Evolutionary conservation across 2,888 invertebrate genomes (phyloP).

Genomic region (Drosophila meridiana): DNA sequence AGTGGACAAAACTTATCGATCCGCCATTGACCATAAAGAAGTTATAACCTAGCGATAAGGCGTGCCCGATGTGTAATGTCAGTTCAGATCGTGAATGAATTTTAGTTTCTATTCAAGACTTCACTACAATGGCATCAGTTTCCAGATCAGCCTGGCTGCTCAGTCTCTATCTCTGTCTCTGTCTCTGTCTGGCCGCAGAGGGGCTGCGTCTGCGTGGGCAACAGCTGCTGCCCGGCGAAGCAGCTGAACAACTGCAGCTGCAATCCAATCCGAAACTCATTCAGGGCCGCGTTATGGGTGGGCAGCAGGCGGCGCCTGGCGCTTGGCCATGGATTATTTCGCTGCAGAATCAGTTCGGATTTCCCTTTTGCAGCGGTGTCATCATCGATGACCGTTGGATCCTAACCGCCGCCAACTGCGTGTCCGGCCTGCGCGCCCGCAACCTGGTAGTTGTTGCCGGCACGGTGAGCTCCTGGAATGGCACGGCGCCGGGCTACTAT

Average conservation of each 20-base stretch:
- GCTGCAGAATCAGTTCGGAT: conserved; percentile 64
- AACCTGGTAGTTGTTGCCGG: conserved; percentile 64
- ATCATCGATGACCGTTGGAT: conserved; percentile 68
- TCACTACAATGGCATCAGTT: conserved; percentile 53
- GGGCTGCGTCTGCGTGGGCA: conserved; percentile 58
- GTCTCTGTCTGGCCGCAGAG: not conserved
- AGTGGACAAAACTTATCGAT: conserved; percentile 45
- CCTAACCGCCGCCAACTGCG: conserved; percentile 81
- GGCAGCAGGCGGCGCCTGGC: conserved; percentile 45
- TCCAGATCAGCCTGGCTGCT: conserved; percentile 25
- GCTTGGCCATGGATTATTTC: conserved; percentile 79
- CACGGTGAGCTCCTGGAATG: conserved; percentile 60
- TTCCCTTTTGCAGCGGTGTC: conserved; percentile 76
- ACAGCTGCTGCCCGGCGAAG: conserved; percentile 46
- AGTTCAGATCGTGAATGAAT: conserved; percentile 3
- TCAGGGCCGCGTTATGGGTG: conserved; percentile 67
- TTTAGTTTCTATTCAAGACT: conserved; percentile 60
- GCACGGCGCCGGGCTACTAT: conserved; percentile 40
- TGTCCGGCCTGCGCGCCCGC: conserved; percentile 55
- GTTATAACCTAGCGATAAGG: conserved; percentile 53
- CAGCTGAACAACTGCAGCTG: conserved; percentile 2
- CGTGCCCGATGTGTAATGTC: conserved; percentile 58
- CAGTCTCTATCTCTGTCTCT: conserved; percentile 3
- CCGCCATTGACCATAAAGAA: conserved; percentile 45
- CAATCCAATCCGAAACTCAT: not conserved